phyloP scores from a whole-genome alignment of 2,113 vertebrate species.

The Cygnus buccinator region DNA sequence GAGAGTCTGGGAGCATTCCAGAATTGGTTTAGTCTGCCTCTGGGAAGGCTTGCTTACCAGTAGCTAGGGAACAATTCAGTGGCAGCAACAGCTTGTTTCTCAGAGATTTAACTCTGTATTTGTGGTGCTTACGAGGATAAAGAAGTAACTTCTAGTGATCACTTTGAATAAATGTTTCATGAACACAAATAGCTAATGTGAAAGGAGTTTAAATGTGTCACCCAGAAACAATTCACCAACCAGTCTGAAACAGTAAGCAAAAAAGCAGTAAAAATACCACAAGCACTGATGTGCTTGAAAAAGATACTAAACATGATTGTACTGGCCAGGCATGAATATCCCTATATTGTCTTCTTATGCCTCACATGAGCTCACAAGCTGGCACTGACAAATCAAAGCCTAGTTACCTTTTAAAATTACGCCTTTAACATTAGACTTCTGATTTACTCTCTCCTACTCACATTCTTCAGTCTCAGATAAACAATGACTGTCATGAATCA shows the following conservation, averaged over 20 bases:
- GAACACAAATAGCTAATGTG: constrained; percentile 24
- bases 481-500: not conserved
- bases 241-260: not conserved
- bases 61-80: constrained; percentile 13
- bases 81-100: constrained; percentile 38
- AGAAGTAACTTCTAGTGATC: constrained; percentile 30
- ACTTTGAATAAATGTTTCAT: constrained; percentile 33
- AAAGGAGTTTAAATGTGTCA: constrained; percentile 38
- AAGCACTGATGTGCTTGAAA: not conserved
- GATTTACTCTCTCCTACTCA: not conserved
- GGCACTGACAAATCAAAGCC: not conserved
- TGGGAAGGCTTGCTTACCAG: constrained; percentile 6
- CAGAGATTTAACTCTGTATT: constrained; percentile 7
- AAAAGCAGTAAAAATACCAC: not conserved
- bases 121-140: not conserved
- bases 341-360: not conserved
- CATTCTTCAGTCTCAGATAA: not conserved
- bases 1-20: not conserved
- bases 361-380: not conserved
- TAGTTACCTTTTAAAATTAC: not conserved
- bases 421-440: not conserved
- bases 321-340: not conserved
- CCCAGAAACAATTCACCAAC: not conserved
- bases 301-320: not conserved
- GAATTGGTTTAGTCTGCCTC: constrained; percentile 14